Conservation (phyloP, 2,113 vertebrate species). For the Lethenteron reissneri region DNA sequence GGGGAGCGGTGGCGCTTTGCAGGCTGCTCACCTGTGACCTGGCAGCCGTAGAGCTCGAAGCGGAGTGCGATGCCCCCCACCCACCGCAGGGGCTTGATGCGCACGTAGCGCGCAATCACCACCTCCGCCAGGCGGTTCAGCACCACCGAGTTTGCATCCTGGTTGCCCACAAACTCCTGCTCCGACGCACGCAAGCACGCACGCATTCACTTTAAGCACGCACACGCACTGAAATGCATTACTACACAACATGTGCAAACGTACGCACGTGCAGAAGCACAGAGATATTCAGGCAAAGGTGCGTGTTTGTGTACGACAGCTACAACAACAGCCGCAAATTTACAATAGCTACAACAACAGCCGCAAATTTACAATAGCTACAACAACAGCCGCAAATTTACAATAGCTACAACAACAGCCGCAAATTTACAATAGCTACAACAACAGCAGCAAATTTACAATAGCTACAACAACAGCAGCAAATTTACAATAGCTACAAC, state of each 20-base stretch:
- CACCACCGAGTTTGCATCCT: constrained; percentile 60
- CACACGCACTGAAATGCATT: background rate
- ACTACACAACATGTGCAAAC: background rate
- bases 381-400: too few species aligned
- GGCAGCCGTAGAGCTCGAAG: constrained; percentile 80
- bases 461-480: too few species aligned
- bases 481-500: too few species aligned
- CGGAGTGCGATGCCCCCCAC: constrained; percentile 63
- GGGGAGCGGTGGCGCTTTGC: background rate
- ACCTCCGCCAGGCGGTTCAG: constrained; percentile 69
- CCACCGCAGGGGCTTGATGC: constrained; percentile 74
- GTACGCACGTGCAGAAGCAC: background rate
- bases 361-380: too few species aligned
- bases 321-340: too few species aligned
- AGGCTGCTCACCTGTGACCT: constrained; percentile 48
- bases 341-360: too few species aligned
- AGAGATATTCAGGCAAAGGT: background rate
- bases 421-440: too few species aligned
- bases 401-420: too few species aligned
- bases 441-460: too few species aligned
- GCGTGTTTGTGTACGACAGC: background rate
- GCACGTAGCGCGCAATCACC: constrained; percentile 59
- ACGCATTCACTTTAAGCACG: background rate
- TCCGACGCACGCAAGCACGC: background rate
- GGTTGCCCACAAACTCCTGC: constrained; percentile 77